These are phyloP conservation scores for Choreutis nemorana DNA, from an alignment of 2,888 invertebrate species.

Conservation along the genomic window DNA sequence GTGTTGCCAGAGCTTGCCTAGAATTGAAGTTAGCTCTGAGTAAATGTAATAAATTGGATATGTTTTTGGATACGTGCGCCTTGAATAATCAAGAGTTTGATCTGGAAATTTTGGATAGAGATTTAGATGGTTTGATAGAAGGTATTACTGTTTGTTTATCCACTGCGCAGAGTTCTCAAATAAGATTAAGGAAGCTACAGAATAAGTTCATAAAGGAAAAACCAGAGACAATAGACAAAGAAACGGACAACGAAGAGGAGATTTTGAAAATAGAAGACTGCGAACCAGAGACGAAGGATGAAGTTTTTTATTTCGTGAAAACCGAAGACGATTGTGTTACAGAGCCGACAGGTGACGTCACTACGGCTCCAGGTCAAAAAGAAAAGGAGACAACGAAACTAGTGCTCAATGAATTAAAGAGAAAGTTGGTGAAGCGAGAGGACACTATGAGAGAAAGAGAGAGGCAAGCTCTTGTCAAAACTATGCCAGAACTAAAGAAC, in stretches of 20 bases:
- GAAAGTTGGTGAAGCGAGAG: slow-evolving; percentile 51
- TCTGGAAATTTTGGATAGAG: slow-evolving; percentile 35
- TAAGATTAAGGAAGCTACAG: slow-evolving; percentile 43
- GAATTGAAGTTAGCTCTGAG: slow-evolving; percentile 43
- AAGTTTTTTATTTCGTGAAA: slow-evolving; percentile 54
- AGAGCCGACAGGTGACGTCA: slow-evolving; percentile 26
- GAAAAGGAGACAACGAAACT: slow-evolving; percentile 45
- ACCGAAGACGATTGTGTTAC: slow-evolving; percentile 37
- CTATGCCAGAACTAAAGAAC: slow-evolving; percentile 46
- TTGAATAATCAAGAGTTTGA: slow-evolving; percentile 40
- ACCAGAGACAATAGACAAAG: slow-evolving; percentile 12
- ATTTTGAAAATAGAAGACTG: slow-evolving; percentile 40
- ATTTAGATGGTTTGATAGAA: slow-evolving; percentile 46
- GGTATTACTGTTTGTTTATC: slow-evolving; percentile 35
- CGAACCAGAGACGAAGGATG: slow-evolving; percentile 43
- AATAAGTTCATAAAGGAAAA: slow-evolving; percentile 22
- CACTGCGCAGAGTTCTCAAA: slow-evolving; percentile 39
- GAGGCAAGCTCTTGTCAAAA: slow-evolving; percentile 49
- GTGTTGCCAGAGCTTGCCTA: slow-evolving; percentile 35
- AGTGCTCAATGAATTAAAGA: slow-evolving; percentile 44
- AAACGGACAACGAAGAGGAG: slow-evolving; percentile 12
- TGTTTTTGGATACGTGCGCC: slow-evolving; percentile 51
- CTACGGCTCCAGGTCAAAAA: slow-evolving; percentile 42
- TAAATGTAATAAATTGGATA: slow-evolving; percentile 43
- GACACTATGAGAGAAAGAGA: slow-evolving; percentile 58